Evolutionary conservation across 2,888 invertebrate genomes (phyloP).

Genomic region (Polietes domitor): DNA sequence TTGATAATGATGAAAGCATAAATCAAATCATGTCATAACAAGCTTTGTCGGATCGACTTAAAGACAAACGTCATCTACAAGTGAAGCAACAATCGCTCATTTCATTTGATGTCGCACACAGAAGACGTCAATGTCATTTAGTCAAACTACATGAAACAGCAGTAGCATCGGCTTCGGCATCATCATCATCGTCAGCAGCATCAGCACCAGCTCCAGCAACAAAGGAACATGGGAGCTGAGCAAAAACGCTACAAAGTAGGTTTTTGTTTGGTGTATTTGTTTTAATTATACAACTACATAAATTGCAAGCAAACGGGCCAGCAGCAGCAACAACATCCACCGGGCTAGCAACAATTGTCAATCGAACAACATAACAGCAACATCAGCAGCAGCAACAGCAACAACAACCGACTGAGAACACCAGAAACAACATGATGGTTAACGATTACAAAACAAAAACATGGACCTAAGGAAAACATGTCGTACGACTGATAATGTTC

Average conservation of each 20-base stretch:
- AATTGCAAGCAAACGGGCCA: constrained; percentile 56
- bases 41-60: constrained; percentile 64
- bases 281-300: constrained; percentile 64
- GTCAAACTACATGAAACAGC: constrained; percentile 64
- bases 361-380: constrained; percentile 19
- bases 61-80: constrained; percentile 64
- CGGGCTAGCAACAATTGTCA: constrained; percentile 22
- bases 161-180: constrained; percentile 36
- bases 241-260: constrained; percentile 28
- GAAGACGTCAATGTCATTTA: constrained; percentile 67
- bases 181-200: constrained; percentile 50
- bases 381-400: background rate
- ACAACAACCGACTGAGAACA: constrained; percentile 44
- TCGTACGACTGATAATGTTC: constrained; percentile 63
- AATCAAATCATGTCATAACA: constrained; percentile 68
- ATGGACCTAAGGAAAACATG: constrained; percentile 61
- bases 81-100: constrained; percentile 67
- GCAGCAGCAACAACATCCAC: constrained; percentile 40
- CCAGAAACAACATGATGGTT: constrained; percentile 56
- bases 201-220: constrained; percentile 40
- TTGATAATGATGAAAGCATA: constrained; percentile 67
- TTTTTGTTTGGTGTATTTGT: constrained; percentile 40
- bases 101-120: constrained; percentile 67
- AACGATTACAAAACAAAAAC: constrained; percentile 59
- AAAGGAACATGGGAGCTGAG: background rate